Evolutionary conservation across 2,888 invertebrate species (phyloP), one percentile per base, ranked within the genome.

Genomic region (Hyppa rectilinea): DNA sequence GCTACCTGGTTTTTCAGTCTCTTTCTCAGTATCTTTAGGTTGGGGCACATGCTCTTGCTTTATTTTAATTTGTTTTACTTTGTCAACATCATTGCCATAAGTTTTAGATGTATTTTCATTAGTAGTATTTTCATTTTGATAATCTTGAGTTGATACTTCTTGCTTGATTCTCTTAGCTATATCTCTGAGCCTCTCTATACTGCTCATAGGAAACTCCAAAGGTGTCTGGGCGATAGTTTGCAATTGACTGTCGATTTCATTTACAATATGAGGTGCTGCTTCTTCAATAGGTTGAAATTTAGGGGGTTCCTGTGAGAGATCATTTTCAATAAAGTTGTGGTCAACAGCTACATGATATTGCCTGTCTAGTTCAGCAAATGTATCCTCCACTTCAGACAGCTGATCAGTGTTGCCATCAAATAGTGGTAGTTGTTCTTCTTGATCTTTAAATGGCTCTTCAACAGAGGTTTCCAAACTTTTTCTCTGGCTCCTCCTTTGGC

Each of bases 341-440:
- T 95, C 95, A n/a, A 96, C 95, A 67, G 92, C 93, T 38, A 96
- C 95, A 92, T 95, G 96, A 80, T 96, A 96, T 70, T 96, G 96
- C 49, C 90, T 92, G 81, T 96, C 96, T 63, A 95, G 82, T 83
- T 95, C 96, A 69, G 93, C 95, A 88, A 96, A 96, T 52, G 95
- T 92, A 80, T 95, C 94, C 26, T 95, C 95, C 31, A 92, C 93
- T 56, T 95, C 95, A 38, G 93, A 93, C 2, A 92, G 40, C n/a
- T 90, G 89, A 49, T 92, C 91, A 71, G 85, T 66, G 81, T 90
- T 91, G 20, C 88, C 65, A 62, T 92, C 89, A 90, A 95, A 96
- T 10, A 93, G 83, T n/a, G 91, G 92, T 47, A 84, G 29, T 7
- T 85, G 75, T 62, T 88, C 83, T 34, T 88, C 84, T 65, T 61